Evolutionary conservation across 2,797 vertebrate genomes (phyloP).

Genomic region (Basileuterus tristriatus): DNA sequence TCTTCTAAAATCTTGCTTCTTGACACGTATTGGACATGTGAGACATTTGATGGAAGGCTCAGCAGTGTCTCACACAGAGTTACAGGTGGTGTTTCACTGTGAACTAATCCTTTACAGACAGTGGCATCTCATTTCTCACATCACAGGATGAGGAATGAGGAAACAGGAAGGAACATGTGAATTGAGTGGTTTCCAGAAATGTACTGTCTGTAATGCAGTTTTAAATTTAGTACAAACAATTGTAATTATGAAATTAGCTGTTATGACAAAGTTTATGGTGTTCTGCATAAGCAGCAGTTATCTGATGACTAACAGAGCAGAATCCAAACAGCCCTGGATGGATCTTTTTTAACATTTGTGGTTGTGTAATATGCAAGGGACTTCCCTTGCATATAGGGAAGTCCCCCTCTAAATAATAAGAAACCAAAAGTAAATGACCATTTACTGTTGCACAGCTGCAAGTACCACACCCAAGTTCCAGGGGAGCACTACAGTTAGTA

Average conservation of each 20-base stretch:
- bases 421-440: not conserved
- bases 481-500: accelerated
- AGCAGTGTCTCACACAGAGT: not conserved
- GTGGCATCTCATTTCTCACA: not conserved
- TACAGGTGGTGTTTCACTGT: accelerated
- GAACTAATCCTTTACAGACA: too few species aligned
- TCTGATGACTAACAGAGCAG: not conserved
- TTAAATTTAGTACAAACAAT: not conserved
- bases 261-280: not conserved
- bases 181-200: not conserved
- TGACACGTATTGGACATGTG: accelerated
- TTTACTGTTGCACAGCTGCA: not conserved
- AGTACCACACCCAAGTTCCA: not conserved
- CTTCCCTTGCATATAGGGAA: not conserved
- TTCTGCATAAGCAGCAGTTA: not conserved
- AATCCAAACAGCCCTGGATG: not conserved
- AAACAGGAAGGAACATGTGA: not conserved
- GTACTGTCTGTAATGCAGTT: not conserved
- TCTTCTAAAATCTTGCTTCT: not conserved
- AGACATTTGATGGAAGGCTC: accelerated
- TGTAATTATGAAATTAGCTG: not conserved
- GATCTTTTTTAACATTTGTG: not conserved
- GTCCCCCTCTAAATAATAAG: not conserved
- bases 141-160: not conserved
- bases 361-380: not conserved